These are phyloP conservation scores for Lepetodrilus schrolli DNA, from an alignment of 2,888 invertebrate species.

Conservation along the genomic window DNA sequence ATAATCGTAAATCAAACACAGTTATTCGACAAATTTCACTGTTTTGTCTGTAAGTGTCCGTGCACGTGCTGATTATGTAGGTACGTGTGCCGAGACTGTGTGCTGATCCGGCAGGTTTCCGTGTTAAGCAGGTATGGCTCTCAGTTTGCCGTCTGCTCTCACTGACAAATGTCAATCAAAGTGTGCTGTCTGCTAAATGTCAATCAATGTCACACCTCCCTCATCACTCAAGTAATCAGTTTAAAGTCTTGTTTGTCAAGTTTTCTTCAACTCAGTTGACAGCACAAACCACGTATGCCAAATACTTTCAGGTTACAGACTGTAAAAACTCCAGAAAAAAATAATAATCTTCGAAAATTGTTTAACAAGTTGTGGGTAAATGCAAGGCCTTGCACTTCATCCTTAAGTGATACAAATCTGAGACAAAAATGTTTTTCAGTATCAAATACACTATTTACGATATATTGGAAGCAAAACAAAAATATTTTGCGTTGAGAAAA, in stretches of 20 bases:
- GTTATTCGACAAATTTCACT: background rate
- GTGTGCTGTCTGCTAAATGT: too few species aligned
- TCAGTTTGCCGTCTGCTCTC: background rate
- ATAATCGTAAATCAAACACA: background rate
- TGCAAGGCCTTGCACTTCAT: background rate
- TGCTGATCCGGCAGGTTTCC: background rate
- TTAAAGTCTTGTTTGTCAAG: background rate
- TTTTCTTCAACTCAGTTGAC: background rate
- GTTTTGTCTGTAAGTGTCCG: background rate
- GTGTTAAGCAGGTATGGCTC: background rate
- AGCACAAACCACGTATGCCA: background rate
- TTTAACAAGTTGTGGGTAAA: background rate
- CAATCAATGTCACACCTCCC: background rate
- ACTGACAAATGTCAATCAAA: background rate
- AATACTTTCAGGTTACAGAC: background rate
- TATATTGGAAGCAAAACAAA: too few species aligned
- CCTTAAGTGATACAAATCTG: too few species aligned
- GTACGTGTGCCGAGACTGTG: background rate
- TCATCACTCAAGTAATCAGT: background rate
- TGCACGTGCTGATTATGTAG: background rate
- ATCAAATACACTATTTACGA: too few species aligned
- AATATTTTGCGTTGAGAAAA: too few species aligned
- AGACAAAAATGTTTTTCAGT: too few species aligned
- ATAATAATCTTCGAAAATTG: background rate
- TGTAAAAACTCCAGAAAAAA: background rate